Evolutionary conservation across 2,888 invertebrate genomes (phyloP).

Genomic region (Julus scandinavius): DNA sequence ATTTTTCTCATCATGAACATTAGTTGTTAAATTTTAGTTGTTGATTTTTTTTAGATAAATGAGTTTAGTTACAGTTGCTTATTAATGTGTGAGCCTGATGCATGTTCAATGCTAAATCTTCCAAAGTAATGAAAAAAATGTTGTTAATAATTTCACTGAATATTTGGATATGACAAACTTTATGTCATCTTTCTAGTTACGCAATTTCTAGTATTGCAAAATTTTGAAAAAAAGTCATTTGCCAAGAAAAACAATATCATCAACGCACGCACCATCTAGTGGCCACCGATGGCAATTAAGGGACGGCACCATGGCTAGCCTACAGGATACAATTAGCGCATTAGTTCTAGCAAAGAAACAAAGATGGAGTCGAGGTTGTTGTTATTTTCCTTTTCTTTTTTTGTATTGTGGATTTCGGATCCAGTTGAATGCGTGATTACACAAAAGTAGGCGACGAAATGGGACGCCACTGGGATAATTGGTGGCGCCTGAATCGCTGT

Average conservation of each 20-base stretch:
- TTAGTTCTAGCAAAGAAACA: not conserved
- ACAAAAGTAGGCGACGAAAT: conserved; percentile 4
- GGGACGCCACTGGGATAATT: conserved; percentile 47
- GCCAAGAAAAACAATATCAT: too few relatives aligned
- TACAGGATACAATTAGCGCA: not conserved
- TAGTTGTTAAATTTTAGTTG: too few relatives aligned
- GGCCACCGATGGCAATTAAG: not conserved
- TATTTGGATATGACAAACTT: too few relatives aligned
- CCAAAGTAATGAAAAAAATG: too few relatives aligned
- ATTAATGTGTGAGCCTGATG: too few relatives aligned
- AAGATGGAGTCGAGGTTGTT: not conserved
- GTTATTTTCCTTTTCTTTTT: not conserved
- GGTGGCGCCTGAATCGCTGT: conserved; percentile 39
- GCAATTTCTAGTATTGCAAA: too few relatives aligned
- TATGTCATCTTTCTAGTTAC: not conserved
- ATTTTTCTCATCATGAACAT: too few relatives aligned
- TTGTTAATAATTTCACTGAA: too few relatives aligned
- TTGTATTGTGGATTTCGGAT: not conserved
- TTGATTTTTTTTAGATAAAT: too few relatives aligned
- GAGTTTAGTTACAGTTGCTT: too few relatives aligned
- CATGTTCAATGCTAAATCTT: too few relatives aligned
- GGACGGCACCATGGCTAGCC: not conserved
- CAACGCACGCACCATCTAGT: not conserved
- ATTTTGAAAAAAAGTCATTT: not conserved
- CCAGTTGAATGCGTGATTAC: conserved; percentile 1